Percentiles rank a stretch among this genome's conserved stretches.
These are phyloP conservation scores for Brachionus paranguensis DNA, from an alignment of 1,140 invertebrate species.

Conservation along the genomic window DNA sequence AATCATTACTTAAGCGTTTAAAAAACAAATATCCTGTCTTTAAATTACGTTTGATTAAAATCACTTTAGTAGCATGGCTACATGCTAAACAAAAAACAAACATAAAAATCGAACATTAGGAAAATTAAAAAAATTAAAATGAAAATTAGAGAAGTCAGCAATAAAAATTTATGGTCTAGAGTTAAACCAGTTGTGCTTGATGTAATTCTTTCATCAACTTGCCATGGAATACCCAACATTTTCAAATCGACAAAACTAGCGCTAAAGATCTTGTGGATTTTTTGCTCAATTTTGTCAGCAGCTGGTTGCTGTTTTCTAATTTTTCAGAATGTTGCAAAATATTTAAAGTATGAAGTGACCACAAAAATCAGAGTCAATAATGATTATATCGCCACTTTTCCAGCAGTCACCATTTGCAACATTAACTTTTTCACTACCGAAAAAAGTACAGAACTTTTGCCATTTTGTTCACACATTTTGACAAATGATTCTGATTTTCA, in stretches of 20 bases:
- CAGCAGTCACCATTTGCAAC: background rate
- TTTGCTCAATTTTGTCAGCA: background rate
- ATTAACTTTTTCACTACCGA: background rate
- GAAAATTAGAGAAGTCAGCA: background rate
- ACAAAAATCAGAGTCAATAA: background rate
- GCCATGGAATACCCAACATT: slow-evolving; percentile 25
- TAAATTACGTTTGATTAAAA: too few species aligned
- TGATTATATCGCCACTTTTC: background rate
- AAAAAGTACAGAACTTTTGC: background rate
- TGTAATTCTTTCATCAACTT: background rate
- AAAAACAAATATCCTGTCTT: too few species aligned
- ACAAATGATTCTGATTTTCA: background rate
- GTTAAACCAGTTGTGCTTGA: background rate
- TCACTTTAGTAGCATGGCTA: too few species aligned
- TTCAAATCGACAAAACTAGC: background rate
- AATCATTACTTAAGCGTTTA: too few species aligned
- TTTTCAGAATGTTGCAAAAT: background rate
- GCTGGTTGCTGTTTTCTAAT: background rate
- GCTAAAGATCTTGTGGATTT: background rate
- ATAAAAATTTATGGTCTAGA: background rate
- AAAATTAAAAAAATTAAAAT: too few species aligned
- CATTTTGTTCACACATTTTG: background rate
- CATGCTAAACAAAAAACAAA: too few species aligned
- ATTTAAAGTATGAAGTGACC: background rate
- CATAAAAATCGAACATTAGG: too few species aligned